These are phyloP conservation scores for Arrhamphus sclerolepis DNA, from an alignment of 2,797 vertebrate genomes.

Conservation along the genomic window DNA sequence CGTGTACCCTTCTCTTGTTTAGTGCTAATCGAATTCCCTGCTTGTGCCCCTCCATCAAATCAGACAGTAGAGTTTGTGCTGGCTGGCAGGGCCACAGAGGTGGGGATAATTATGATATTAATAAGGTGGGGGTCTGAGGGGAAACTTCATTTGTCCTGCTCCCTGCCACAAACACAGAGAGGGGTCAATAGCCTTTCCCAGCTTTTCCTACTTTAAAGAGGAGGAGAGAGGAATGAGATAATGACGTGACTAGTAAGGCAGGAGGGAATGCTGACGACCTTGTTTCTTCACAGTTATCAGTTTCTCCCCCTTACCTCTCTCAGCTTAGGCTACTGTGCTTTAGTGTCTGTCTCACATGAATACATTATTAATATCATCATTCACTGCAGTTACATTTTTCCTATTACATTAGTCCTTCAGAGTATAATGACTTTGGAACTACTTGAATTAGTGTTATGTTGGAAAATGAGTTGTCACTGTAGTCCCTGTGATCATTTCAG, in stretches of 20 bases:
- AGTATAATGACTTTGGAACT: conserved; percentile 77
- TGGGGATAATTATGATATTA: conserved; percentile 85
- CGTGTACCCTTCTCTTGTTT: conserved; percentile 81
- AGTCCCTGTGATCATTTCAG: conserved; percentile 69
- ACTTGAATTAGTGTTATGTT: conserved; percentile 74
- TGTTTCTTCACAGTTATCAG: conserved; percentile 77
- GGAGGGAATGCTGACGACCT: conserved; percentile 82
- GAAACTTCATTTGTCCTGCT: conserved; percentile 81
- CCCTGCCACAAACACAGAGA: conserved; percentile 76
- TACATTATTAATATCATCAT: conserved; percentile 79
- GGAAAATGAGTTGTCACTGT: conserved; percentile 72
- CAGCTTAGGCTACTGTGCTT: conserved; percentile 61
- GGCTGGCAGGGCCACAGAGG: conserved; percentile 70
- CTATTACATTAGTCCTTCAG: conserved; percentile 77
- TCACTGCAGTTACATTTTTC: conserved; percentile 74
- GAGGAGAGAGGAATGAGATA: conserved; percentile 73
- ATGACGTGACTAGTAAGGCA: conserved; percentile 83
- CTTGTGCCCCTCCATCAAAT: conserved; percentile 81
- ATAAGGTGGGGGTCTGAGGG: conserved; percentile 76
- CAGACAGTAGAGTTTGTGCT: conserved; percentile 71
- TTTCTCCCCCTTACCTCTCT: conserved; percentile 69
- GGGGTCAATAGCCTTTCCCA: conserved; percentile 79
- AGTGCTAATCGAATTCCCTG: conserved; percentile 83
- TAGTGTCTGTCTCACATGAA: conserved; percentile 73
- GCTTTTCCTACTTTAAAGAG: conserved; percentile 73